These are phyloP conservation scores for Trichosurus vulpecula DNA, from an alignment of 2,797 vertebrate species.

Conservation along the genomic window DNA sequence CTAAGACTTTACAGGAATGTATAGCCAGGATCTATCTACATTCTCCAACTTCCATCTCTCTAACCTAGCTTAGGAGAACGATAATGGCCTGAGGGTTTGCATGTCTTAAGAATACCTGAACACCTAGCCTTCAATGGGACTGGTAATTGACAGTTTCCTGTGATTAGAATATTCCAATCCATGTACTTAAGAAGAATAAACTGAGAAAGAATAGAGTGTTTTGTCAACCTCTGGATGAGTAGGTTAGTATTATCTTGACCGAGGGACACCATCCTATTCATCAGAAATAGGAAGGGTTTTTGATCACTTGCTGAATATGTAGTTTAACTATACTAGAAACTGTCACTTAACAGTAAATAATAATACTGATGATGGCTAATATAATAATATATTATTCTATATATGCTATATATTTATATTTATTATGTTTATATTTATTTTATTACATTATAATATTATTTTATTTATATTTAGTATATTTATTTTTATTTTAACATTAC, in stretches of 20 bases:
- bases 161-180: not conserved
- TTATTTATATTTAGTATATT: too few species aligned
- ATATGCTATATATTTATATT: too few species aligned
- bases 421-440: too few species aligned
- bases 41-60: not conserved
- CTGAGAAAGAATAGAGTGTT: not conserved
- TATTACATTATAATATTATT: too few species aligned
- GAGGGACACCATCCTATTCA: not conserved
- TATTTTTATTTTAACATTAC: too few species aligned
- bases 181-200: not conserved
- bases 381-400: not conserved
- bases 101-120: not conserved
- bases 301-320: not conserved
- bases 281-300: not conserved
- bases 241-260: not conserved
- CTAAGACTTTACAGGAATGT: not conserved
- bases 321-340: not conserved
- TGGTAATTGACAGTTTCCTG: not conserved
- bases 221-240: not conserved
- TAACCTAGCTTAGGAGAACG: not conserved
- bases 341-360: not conserved
- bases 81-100: not conserved
- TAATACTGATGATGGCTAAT: not conserved
- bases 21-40: not conserved
- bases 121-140: not conserved